Evolutionary conservation across 2,113 vertebrate species (phyloP).

Genomic region (Paramisgurnus dabryanus): DNA sequence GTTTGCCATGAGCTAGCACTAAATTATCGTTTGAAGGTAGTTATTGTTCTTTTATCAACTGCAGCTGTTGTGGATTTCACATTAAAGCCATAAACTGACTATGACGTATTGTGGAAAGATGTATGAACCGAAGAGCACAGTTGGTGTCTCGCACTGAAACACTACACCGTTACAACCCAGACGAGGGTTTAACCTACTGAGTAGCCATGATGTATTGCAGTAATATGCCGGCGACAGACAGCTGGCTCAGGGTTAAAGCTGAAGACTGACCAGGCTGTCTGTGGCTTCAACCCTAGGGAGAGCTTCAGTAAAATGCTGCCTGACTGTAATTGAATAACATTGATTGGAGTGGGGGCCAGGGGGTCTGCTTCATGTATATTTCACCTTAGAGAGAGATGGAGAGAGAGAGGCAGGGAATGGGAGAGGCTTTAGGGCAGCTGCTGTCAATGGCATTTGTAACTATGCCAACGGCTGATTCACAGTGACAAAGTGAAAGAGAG

Average conservation of each 20-base stretch:
- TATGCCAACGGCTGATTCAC: constrained; percentile 34
- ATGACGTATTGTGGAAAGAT: constrained; percentile 30
- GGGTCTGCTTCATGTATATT: constrained; percentile 38
- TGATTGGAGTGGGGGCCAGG: constrained; percentile 41
- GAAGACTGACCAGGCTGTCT: constrained; percentile 38
- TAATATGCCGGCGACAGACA: constrained; percentile 28
- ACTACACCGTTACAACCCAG: constrained; percentile 19
- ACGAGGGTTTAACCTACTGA: constrained; percentile 35
- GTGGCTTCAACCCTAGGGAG: constrained; percentile 30
- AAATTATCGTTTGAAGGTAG: constrained; percentile 10
- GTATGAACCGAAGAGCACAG: constrained; percentile 25
- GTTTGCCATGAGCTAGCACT: neutral
- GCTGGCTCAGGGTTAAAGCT: constrained; percentile 34
- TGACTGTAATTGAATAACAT: constrained; percentile 52
- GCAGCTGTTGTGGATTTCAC: constrained; percentile 28
- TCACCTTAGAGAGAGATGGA: neutral
- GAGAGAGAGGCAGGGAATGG: neutral
- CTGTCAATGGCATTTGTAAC: constrained; percentile 33
- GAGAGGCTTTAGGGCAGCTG: constrained; percentile 6
- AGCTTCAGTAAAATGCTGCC: constrained; percentile 42
- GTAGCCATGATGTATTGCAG: constrained; percentile 25
- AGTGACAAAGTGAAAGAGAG: constrained; percentile 27
- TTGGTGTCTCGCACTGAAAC: constrained; percentile 27
- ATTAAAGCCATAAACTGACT: constrained; percentile 20
- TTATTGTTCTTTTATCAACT: constrained; percentile 37